Base-by-base conservation (phyloP, 2,113 vertebrate species). In the Sclerurus mexicanus region DNA sequence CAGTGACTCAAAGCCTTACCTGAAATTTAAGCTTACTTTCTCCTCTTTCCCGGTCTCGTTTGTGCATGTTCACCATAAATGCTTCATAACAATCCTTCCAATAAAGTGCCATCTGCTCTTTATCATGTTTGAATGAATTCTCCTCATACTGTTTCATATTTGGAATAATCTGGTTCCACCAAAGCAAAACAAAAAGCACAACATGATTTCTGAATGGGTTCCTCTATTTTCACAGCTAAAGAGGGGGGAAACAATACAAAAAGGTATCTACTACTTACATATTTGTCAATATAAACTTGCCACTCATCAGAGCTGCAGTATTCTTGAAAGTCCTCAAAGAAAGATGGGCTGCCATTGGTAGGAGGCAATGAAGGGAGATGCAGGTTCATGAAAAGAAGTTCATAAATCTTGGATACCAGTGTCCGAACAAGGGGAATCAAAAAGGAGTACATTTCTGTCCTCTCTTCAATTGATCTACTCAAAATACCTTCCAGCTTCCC, bases 101-200 rank as follows among this genome's bases (percentile, higher is more conserved):
- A 93, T 98, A 99, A 68, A 99, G 97, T 68, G 99, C 99, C 99
- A 99, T 99, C 84, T 92, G 98, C 96, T 99, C 99, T 3, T 99
- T 98, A 77, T 98, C 98, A 92, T 98, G 98, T 92, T 98, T 99
- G 97, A 99, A 99, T 33, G 97, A 99, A 93, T 98, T 99, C 2
- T 99, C 98, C 97, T 99, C 99, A 90, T 99, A 99, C 52, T 99
- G 99, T 97, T 99, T 99, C 99, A 99, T 99, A 86, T 99, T 99
- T 30, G 99, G 99, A 95, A 99, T 98, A 93, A 99, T 99, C 99
- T 99, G 95, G 50, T 81, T 85, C 50, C 88, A 94, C 4, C 78
- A 92, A 40, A 56, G 94, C 30, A 95, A 92, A 94, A 82, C 4
- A 87, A 49, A 88, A 64, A 42, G 44, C 4, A 49, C 55, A 55